Conservation (phyloP, 2,888 invertebrate species). For the Pseudococcus jackbeardsleyi region DNA sequence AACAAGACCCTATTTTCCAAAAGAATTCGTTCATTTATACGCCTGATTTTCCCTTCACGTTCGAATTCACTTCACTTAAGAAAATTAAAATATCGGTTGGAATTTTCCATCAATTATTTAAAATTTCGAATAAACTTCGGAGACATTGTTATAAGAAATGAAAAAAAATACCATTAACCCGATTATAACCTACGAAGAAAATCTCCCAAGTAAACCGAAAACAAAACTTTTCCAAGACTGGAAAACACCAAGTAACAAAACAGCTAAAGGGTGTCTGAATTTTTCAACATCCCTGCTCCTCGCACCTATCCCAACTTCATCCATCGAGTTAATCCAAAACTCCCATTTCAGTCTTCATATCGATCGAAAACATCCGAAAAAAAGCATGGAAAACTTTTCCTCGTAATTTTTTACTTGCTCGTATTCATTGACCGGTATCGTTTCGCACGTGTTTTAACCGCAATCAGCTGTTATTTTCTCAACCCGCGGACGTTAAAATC, state of each 20-base stretch:
- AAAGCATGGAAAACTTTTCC: background rate
- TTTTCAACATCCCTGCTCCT: background rate
- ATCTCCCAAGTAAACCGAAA: background rate
- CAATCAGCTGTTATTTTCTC: constrained; percentile 25
- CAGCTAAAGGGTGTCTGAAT: background rate
- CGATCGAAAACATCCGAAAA: background rate
- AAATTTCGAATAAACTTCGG: background rate
- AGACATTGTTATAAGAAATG: too few relatives aligned
- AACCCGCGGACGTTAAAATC: background rate
- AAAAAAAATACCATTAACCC: background rate
- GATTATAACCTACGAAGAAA: background rate
- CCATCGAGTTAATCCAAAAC: background rate
- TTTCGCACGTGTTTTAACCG: constrained; percentile 25
- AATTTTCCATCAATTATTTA: background rate
- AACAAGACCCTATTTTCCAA: too few relatives aligned
- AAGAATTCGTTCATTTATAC: too few relatives aligned
- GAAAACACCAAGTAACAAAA: background rate
- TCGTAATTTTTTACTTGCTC: background rate
- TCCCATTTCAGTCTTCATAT: background rate
- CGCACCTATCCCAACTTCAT: background rate
- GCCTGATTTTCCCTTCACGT: too few relatives aligned
- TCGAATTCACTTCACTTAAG: too few relatives aligned
- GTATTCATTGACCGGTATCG: background rate
- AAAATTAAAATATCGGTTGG: too few relatives aligned
- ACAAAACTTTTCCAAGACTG: background rate